phyloP scores from a whole-genome alignment of 2,888 invertebrate species.

The Agrochola lota region DNA sequence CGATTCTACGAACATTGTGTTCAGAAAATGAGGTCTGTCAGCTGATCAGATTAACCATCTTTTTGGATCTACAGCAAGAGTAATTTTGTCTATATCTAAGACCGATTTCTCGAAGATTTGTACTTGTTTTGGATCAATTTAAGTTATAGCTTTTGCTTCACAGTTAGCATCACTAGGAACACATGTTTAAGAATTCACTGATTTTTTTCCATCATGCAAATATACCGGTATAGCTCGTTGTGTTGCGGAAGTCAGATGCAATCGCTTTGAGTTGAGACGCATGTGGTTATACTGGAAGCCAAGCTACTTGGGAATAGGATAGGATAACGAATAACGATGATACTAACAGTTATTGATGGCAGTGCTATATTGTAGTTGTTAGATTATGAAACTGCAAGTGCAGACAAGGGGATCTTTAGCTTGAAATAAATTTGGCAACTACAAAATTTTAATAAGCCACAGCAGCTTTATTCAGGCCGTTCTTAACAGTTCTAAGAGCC shows the following conservation, averaged over 20 bases:
- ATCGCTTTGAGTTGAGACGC: slow-evolving; percentile 13
- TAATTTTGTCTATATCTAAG: neutral
- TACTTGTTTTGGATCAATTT: neutral
- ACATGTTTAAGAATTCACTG: neutral
- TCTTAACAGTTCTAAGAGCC: neutral
- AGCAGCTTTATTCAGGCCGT: too few species aligned
- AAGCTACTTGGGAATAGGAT: neutral
- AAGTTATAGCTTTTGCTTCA: neutral
- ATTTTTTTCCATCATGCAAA: slow-evolving; percentile 18
- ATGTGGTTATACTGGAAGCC: slow-evolving; percentile 28
- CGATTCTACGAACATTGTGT: slow-evolving; percentile 48
- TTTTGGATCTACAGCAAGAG: neutral
- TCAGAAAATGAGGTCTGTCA: slow-evolving; percentile 9
- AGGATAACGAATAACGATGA: slow-evolving; percentile 9
- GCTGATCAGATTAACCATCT: slow-evolving; percentile 30
- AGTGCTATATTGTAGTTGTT: neutral
- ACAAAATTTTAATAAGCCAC: neutral
- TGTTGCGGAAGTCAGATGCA: slow-evolving; percentile 29
- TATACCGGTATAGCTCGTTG: slow-evolving; percentile 21
- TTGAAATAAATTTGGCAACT: neutral
- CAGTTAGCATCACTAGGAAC: neutral
- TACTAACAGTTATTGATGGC: slow-evolving; percentile 8
- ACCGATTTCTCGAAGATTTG: neutral
- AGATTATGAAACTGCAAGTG: neutral
- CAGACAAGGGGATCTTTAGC: neutral